Evolutionary conservation across 1,140 invertebrate species (phyloP).

Genomic region (Pachypsylla venusta): DNA sequence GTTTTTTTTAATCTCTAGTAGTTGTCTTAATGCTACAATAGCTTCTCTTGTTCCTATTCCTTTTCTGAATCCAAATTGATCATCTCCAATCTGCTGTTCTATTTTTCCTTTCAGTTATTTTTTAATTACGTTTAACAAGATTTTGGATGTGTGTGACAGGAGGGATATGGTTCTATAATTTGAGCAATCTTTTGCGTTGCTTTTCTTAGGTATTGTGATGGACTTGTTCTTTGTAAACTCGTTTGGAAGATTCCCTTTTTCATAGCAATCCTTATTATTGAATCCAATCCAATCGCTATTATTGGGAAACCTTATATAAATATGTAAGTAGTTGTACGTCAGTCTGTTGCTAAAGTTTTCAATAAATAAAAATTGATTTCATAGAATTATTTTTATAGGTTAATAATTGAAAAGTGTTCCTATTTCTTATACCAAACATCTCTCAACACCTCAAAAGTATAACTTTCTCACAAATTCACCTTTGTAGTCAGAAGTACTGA

Average conservation of each 20-base stretch:
- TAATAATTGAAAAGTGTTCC: no score
- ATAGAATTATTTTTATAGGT: no score
- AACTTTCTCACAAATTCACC: no score
- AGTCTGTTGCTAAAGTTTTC: no score
- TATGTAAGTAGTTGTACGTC: no score
- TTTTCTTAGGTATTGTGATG: constrained; percentile 11
- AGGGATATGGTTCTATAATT: constrained; percentile 17
- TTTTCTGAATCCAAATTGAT: constrained; percentile 10
- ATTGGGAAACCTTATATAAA: no score
- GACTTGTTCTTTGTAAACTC: constrained; percentile 1
- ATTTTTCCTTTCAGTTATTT: not conserved
- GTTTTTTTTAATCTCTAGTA: constrained; percentile 9
- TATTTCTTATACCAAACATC: no score
- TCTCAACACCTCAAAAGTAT: no score
- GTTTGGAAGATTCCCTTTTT: not conserved
- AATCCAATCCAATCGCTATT: no score
- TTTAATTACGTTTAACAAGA: not conserved
- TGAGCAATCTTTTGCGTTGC: constrained; percentile 15
- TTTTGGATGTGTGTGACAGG: not conserved
- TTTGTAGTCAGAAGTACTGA: no score
- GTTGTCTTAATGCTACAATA: not conserved
- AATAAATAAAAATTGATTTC: no score
- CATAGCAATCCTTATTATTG: constrained; percentile 5
- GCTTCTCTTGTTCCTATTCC: constrained; percentile 8
- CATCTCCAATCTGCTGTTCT: not conserved